Evolutionary conservation across 2,113 vertebrate species (phyloP), one percentile per base, ranked within the genome.

Genomic region (Nothobranchius furzeri): DNA sequence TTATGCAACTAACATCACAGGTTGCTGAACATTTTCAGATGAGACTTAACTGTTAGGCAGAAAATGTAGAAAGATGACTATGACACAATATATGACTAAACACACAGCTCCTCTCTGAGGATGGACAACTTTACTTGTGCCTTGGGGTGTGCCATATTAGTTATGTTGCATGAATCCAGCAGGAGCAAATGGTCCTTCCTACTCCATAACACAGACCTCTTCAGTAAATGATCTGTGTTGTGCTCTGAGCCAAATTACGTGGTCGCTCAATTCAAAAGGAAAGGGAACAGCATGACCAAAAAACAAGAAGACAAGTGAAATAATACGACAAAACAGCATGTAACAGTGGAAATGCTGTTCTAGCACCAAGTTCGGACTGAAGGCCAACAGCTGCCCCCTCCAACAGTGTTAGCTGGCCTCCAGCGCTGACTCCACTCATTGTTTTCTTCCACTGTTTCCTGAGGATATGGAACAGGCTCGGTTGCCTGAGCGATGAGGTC

Each of bases 401-500:
- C 11, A 64, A 64, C 48, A 37, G 43, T 51, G 66, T 72, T 63
- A 40, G 37, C 71, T 56, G 81, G 74, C 76, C 79, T 79, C 52
- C 65, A 72, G 68, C 69, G 45, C 67, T 69, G 75, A 88, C 79
- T 84, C 80, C 46, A 60, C 79, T 86, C 78, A 84, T 87, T 88
- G 90, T 90, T 87, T 89, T 85, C 70, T 73, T 62, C 56, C 68
- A 63, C 56, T 36, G 74, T 85, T 92, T 92, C 90, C 88, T 87
- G 79, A 91, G 91, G 88, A 92, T 88, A 76, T 88, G 81, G 76
- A 68, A 79, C 85, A 83, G 81, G 87, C 85, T 84, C 66, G 64
- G 82, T 89, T 91, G 81, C 86, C 85, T 83, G 54, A 88, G 82
- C 76, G 79, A 89, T 88, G 83, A 90, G 86, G 86, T 90, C 89